Evolutionary conservation across 2,113 vertebrate genomes (phyloP).

Genomic region (Thermophis baileyi): DNA sequence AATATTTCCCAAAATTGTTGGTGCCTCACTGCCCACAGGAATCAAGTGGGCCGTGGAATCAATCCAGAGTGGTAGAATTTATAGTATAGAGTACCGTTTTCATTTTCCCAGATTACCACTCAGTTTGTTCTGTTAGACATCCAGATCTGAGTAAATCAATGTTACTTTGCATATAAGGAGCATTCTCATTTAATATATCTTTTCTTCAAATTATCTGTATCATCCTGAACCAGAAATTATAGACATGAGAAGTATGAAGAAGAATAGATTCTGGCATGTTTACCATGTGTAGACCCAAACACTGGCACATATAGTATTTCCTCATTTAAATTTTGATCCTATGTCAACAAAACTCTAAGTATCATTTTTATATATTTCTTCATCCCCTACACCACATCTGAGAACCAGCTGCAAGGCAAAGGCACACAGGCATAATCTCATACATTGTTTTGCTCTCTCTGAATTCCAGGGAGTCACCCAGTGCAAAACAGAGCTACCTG

Average conservation of each 20-base stretch:
- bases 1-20: neutral
- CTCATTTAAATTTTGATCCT: neutral
- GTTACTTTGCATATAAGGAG: neutral
- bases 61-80: neutral
- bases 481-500: neutral
- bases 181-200: neutral
- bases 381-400: neutral
- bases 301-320: neutral
- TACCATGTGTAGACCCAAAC: neutral
- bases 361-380: neutral
- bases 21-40: neutral
- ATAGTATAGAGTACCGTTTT: neutral
- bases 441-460: neutral
- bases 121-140: neutral
- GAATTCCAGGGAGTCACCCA: neutral
- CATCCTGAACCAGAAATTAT: neutral
- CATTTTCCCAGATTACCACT: neutral
- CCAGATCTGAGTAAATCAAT: neutral
- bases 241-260: neutral
- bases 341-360: neutral
- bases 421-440: neutral
- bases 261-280: neutral
- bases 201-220: neutral
- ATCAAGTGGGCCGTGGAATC: neutral
- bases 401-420: neutral